These are phyloP conservation scores for Poeciliopsis infans DNA, from an alignment of 2,797 vertebrate genomes.

Conservation along the genomic window DNA sequence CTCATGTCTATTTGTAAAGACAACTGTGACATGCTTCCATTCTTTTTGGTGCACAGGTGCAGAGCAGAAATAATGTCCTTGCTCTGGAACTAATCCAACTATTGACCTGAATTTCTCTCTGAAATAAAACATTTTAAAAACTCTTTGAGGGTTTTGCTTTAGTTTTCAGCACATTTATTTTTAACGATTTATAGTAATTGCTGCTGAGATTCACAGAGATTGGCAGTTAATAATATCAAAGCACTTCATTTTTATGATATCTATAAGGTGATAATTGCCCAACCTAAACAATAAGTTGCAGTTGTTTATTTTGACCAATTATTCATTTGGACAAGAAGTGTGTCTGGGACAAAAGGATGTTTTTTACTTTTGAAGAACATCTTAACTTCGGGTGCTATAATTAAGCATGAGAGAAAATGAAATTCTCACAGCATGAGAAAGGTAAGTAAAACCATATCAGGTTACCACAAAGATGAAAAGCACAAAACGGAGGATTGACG, in stretches of 20 bases:
- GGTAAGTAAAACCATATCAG: not conserved
- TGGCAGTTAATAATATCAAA: not conserved
- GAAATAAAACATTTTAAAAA: constrained; percentile 47
- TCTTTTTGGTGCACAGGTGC: constrained; percentile 72
- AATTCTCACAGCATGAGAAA: not conserved
- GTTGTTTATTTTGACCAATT: not conserved
- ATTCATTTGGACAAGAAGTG: not conserved
- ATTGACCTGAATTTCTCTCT: constrained; percentile 27
- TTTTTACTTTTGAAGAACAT: not conserved
- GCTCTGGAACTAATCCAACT: constrained; percentile 22
- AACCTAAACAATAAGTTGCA: not conserved
- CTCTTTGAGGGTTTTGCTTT: constrained; percentile 19
- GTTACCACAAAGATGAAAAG: not conserved
- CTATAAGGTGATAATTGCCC: not conserved
- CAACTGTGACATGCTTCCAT: constrained; percentile 67
- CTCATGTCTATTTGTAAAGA: constrained; percentile 76
- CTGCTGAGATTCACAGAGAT: not conserved
- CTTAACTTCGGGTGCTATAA: not conserved
- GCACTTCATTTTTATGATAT: not conserved
- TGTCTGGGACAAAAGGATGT: not conserved
- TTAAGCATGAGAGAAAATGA: not conserved
- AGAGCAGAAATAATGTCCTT: constrained; percentile 51
- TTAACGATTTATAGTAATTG: constrained; percentile 14
- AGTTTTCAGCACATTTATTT: constrained; percentile 44
- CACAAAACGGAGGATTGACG: not conserved